phyloP scores from a whole-genome alignment of 2,797 vertebrate genomes.

The Poecilia velifera region DNA sequence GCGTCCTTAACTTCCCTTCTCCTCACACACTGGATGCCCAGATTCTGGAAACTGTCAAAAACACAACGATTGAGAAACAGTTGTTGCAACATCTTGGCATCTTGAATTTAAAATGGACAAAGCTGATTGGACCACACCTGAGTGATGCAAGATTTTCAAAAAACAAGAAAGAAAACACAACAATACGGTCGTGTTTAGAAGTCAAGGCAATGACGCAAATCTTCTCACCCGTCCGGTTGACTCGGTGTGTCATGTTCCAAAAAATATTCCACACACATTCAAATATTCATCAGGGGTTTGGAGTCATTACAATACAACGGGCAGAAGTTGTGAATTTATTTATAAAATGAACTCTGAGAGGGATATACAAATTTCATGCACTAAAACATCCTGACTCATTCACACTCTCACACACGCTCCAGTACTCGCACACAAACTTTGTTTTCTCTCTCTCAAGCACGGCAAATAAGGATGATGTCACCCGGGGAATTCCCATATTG shows the following conservation, averaged over 20 bases:
- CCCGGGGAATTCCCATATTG: constrained; percentile 76
- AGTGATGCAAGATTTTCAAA: neutral
- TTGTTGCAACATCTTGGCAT: neutral
- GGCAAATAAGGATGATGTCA: constrained; percentile 74
- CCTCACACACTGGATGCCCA: constrained; percentile 97
- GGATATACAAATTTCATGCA: constrained; percentile 44
- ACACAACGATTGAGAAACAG: constrained; percentile 19
- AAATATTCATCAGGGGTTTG: neutral
- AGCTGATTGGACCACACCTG: neutral
- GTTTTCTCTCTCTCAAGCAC: constrained; percentile 51
- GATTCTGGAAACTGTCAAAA: constrained; percentile 91
- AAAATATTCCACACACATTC: neutral
- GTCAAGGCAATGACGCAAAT: neutral
- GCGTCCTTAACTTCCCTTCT: constrained; percentile 96
- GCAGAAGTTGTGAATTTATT: neutral
- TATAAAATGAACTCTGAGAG: neutral
- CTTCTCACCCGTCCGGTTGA: neutral
- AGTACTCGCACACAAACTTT: constrained; percentile 34
- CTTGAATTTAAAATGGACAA: neutral
- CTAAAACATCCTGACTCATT: constrained; percentile 51
- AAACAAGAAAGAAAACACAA: neutral
- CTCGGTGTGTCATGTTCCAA: neutral
- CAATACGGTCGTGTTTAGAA: neutral
- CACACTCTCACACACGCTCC: constrained; percentile 33
- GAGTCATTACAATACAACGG: neutral